Conservation (phyloP, 2,113 vertebrate species). For the Hemicordylus capensis region DNA sequence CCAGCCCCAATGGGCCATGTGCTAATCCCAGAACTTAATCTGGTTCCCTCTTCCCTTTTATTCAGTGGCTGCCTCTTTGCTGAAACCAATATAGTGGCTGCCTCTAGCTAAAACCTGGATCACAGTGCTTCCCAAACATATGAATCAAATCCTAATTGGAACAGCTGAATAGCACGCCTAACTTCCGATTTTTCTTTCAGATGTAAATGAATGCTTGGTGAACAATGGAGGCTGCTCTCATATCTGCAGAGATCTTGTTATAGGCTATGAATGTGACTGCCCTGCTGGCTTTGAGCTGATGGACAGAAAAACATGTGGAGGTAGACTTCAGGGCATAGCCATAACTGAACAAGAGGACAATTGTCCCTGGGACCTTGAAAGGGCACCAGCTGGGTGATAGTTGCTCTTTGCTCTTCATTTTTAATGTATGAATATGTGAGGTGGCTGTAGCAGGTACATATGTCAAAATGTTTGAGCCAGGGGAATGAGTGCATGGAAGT, state of each 20-base stretch:
- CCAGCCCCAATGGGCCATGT: neutral
- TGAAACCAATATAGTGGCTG: neutral
- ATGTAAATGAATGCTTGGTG: constrained; percentile 90
- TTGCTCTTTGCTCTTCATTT: too few relatives aligned
- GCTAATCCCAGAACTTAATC: neutral
- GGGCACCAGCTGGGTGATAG: too few relatives aligned
- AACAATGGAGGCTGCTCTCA: constrained; percentile 98
- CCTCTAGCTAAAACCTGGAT: neutral
- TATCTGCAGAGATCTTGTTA: constrained; percentile 90
- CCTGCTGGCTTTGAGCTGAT: constrained; percentile 93
- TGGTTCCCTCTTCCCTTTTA: neutral
- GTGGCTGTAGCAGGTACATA: too few relatives aligned
- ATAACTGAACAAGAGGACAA: too few relatives aligned
- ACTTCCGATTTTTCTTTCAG: constrained; percentile 67
- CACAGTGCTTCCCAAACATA: neutral
- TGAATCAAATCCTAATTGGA: neutral
- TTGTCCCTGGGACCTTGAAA: too few relatives aligned
- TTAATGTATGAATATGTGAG: too few relatives aligned
- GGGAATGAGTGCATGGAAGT: too few relatives aligned
- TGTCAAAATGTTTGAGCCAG: too few relatives aligned
- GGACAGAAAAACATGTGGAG: constrained; percentile 92
- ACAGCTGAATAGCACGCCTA: neutral
- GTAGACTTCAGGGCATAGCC: constrained; percentile 58
- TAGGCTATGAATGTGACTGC: constrained; percentile 94
- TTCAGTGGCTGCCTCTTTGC: too few relatives aligned